Evolutionary conservation across 2,888 invertebrate species (phyloP), one percentile per base, ranked within the genome.

Genomic region (Andrena camellia): DNA sequence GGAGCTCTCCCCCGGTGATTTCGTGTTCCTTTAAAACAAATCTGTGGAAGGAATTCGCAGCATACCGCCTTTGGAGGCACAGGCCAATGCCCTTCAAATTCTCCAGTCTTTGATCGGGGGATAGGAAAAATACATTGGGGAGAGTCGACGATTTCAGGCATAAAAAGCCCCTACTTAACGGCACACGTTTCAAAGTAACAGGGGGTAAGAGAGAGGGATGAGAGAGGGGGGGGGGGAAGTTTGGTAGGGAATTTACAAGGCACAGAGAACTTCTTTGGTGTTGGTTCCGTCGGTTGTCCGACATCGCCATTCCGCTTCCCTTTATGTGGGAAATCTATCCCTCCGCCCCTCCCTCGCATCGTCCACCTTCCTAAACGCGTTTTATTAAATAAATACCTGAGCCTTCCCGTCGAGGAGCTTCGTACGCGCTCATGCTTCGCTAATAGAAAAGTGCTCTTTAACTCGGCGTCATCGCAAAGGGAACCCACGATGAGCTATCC

Each of bases 341-440:
- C 59, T 17, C 33, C 31, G 8, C 33, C 7, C 23, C 33, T 33
- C 20, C 7, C 50, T n/a, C 26, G 78, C 74, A 57, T 68, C 68
- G 84, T 78, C 68, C 77, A 83, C 78, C 86, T 87, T 85, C 85
- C 88, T 64, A 76, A 71, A 87, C 86, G 88, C 89, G 87, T 91
- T 90, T 90, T 90, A 91, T 91, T 90, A 91, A 91, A 91, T 90
- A 91, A 91, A 91, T 91, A 90, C 90, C 88, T 85, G 86, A 90
- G 81, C 87, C 90, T 87, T 86, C 73, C 31, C 74, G 83, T 57
- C 74, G 54, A 5, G 17, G 67, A 54, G 72, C 67, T 78, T 71
- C 82, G 81, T 81, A 68, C 77, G 71, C 71, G 81, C 73, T 42
- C 70, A 67, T 67, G 78, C 52, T 62, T 59, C 69, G 77, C 87